Conservation (phyloP, 2,113 vertebrate genomes). For the Cnemophilus loriae region DNA sequence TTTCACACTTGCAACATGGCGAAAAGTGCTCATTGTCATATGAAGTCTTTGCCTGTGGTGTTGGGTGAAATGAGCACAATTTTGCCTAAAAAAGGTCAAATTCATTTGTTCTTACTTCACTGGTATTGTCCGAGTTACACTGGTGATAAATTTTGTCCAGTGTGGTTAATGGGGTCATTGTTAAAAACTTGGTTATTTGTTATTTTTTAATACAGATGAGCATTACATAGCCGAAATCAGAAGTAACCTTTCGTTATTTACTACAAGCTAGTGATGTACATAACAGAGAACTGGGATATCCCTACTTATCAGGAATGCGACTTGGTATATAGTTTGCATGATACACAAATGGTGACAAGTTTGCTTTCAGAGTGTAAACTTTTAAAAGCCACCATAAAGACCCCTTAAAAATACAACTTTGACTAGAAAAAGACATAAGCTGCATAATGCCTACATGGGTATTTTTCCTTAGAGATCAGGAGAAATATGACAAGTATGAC, state of each 20-base stretch:
- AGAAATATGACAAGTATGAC: conserved; percentile 59
- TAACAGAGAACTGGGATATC: background rate
- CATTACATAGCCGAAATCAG: background rate
- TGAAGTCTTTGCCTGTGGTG: background rate
- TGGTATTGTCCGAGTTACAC: background rate
- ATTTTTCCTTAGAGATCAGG: conserved; percentile 65
- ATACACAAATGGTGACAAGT: conserved; percentile 29
- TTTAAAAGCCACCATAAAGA: conserved; percentile 57
- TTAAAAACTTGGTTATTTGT: background rate
- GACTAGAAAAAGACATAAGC: conserved; percentile 58
- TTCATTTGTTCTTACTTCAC: background rate
- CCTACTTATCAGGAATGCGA: conserved; percentile 26
- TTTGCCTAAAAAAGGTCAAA: background rate
- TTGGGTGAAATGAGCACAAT: background rate
- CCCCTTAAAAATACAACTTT: conserved; percentile 34
- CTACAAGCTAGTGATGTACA: background rate
- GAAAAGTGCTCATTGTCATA: conserved; percentile 10
- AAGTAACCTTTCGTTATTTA: background rate
- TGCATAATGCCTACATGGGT: conserved; percentile 24
- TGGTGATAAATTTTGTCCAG: background rate
- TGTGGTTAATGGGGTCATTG: background rate
- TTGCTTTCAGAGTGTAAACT: conserved; percentile 59
- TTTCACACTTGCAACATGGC: background rate
- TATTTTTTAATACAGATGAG: background rate
- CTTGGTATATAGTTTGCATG: background rate